These are phyloP conservation scores for Sebastes baramenuke DNA, from an alignment of 2,797 vertebrate species.

Conservation along the genomic window DNA sequence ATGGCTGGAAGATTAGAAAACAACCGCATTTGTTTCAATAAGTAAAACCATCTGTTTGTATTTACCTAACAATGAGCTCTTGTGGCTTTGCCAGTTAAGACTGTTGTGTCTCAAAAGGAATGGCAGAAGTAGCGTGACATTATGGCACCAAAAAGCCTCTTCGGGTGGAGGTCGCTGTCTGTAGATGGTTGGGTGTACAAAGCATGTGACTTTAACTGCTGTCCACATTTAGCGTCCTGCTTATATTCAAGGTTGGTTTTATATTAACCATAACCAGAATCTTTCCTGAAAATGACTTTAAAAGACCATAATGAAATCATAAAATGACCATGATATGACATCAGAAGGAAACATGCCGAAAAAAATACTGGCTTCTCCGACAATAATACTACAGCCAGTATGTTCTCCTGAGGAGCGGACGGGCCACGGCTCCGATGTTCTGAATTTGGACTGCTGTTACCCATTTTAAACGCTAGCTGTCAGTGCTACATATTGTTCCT, in stretches of 20 bases:
- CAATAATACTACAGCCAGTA: fast-evolving
- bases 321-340: no score
- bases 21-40: neutral
- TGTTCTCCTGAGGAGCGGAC: no score
- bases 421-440: no score
- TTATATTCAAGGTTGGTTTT: neutral
- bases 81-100: neutral
- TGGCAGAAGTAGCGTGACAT: neutral
- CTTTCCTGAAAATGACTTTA: no score
- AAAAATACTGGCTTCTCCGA: no score
- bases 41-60: neutral
- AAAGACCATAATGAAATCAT: no score
- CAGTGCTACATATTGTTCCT: no score
- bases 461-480: no score
- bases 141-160: neutral
- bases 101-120: neutral
- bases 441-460: no score
- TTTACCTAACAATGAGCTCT: neutral
- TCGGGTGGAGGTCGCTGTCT: neutral
- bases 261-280: no score
- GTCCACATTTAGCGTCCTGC: neutral
- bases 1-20: neutral
- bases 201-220: neutral
- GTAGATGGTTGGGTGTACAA: neutral
- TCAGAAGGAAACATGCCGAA: no score